Evolutionary conservation across 2,113 vertebrate species (phyloP).

Genomic region (Murina feae): DNA sequence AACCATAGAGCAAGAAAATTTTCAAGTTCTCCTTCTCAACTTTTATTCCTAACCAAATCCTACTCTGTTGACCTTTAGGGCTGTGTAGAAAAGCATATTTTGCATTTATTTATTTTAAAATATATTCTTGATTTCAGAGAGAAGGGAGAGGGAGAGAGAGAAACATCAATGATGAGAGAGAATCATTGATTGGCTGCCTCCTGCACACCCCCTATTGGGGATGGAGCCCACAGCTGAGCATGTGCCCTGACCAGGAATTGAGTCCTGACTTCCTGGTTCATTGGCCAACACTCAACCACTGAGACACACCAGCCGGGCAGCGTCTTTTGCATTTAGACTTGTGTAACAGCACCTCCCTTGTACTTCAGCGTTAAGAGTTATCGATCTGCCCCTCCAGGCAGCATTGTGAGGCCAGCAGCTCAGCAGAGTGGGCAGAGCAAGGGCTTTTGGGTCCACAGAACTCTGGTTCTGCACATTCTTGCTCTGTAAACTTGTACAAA

Average conservation of each 20-base stretch:
- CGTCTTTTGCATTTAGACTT: not conserved
- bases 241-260: too few species aligned
- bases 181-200: too few species aligned
- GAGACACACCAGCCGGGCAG: not conserved
- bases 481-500: not conserved
- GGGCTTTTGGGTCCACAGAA: too few species aligned
- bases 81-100: not conserved
- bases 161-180: too few species aligned
- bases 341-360: not conserved
- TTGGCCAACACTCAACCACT: too few species aligned
- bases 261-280: too few species aligned
- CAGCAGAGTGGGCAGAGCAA: not conserved
- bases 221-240: too few species aligned
- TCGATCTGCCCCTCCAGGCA: not conserved
- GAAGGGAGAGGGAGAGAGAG: too few species aligned
- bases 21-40: not conserved
- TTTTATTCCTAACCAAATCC: conserved; percentile 2
- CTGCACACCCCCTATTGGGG: too few species aligned
- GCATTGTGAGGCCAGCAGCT: not conserved
- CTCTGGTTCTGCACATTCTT: not conserved
- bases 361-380: not conserved
- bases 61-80: not conserved
- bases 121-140: too few species aligned
- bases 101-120: not conserved
- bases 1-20: not conserved